Conservation (phyloP, 2,797 vertebrate genomes). For the Peromyscus nudipes region DNA sequence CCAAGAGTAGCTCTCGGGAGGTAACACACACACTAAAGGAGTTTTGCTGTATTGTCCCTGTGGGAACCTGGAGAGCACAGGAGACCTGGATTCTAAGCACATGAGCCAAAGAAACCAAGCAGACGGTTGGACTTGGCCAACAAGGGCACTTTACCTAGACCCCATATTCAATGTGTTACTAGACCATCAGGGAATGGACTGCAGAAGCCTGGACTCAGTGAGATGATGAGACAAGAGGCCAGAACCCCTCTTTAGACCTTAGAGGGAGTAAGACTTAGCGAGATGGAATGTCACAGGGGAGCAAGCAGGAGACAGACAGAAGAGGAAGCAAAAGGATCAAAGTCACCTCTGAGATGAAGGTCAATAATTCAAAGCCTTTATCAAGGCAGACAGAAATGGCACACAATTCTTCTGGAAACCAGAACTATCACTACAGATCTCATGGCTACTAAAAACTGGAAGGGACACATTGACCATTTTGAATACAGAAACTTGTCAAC, state of each 20-base stretch:
- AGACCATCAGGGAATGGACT: not conserved
- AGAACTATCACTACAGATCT: not conserved
- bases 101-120: not conserved
- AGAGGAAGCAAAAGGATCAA: not conserved
- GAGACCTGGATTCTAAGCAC: conserved; percentile 19
- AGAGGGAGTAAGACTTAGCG: not conserved
- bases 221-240: not conserved
- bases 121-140: not conserved
- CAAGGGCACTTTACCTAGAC: not conserved
- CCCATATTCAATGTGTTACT: not conserved
- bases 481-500: not conserved
- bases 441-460: not conserved
- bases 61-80: not conserved
- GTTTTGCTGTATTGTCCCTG: not conserved
- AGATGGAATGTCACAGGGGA: not conserved
- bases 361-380: not conserved
- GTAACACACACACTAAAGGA: not conserved
- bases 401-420: not conserved
- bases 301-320: not conserved
- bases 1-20: not conserved
- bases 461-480: not conserved
- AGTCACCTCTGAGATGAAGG: not conserved
- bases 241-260: not conserved
- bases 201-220: not conserved
- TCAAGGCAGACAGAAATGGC: not conserved